Percentiles rank a stretch among this genome's conserved stretches.
Conservation (phyloP, 2,797 vertebrate species). For the Diceros bicornis region DNA sequence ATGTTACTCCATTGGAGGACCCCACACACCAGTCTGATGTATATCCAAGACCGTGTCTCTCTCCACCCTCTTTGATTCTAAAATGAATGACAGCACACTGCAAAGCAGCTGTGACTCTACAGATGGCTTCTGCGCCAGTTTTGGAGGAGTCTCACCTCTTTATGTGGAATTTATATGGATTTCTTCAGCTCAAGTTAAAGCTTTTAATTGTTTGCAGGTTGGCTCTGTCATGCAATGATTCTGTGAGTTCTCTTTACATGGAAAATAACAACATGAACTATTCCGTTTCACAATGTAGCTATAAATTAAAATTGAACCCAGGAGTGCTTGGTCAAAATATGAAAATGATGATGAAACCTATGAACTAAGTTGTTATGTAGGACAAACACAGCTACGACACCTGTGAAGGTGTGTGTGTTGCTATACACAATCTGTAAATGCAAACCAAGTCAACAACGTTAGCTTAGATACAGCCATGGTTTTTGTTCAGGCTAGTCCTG, state of each 20-base stretch:
- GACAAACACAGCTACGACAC: conserved; percentile 15
- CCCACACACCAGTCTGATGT: not conserved
- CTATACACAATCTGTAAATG: not conserved
- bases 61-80: not conserved
- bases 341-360: conserved; percentile 32
- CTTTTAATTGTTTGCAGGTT: not conserved
- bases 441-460: not conserved
- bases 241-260: not conserved
- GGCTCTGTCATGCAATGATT: not conserved
- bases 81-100: not conserved
- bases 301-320: not conserved
- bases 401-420: not conserved
- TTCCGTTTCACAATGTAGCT: not conserved
- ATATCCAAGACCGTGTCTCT: not conserved
- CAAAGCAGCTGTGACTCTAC: not conserved
- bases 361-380: not conserved
- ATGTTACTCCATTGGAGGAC: not conserved
- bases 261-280: conserved; percentile 19
- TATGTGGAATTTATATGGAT: not conserved
- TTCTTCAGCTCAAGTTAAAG: conserved; percentile 60
- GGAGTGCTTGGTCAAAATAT: not conserved
- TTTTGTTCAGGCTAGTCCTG: conserved; percentile 64
- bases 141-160: not conserved
- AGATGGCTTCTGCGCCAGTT: not conserved
- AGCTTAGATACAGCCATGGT: conserved; percentile 4